Evolutionary conservation across 2,888 invertebrate species (phyloP), one percentile per base, ranked within the genome.

Genomic region (Eupithecia tripunctaria): DNA sequence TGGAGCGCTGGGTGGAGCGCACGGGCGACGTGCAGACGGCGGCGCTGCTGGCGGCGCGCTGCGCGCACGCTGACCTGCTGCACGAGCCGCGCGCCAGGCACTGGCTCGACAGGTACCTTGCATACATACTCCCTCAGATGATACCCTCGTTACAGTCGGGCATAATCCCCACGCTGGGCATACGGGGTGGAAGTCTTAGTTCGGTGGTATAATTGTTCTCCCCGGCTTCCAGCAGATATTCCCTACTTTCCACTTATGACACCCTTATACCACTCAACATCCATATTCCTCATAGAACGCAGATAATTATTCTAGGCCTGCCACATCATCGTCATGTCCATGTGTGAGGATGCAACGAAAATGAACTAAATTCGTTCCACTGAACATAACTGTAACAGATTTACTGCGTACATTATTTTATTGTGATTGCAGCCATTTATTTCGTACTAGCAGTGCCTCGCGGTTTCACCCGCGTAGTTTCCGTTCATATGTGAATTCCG

Each of bases 1-100:
- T 99, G 81, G 98, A 98, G 92, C 96, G 96, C 77, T 99, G 98
- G 92, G 95, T 99, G 82, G 98, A 99, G 92, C 89, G 94, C 43
- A 96, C 97, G 1, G 97, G 97, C 12, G 99, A 99, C 94, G 97
- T 99, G 76, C 99, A 99, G 93, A 98, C 98, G 32, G 98, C 97
- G 25, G 97, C 97, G 82, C 93, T 98, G 79, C 95, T 98, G 80
- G 97, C 97, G 12, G 96, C 98, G 71, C 95, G 98, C 85, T 97
- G 80, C 96, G 97, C 86, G 96, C 97, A 63, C 62, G 93, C 96
- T 25, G 97, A 97, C 79, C 94, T 97, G 78, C 95, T 96, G 69
- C 82, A 94, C 89, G 98, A 83, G 96, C 96, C 65, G 67, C 95
- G 97, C 77, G 95, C 96, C 69, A 95, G 95, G 88, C 95, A 86